Percentiles rank a stretch among this genome's conserved stretches.
These are phyloP conservation scores for Erethizon dorsatum DNA, from an alignment of 2,797 vertebrate species.

Conservation along the genomic window DNA sequence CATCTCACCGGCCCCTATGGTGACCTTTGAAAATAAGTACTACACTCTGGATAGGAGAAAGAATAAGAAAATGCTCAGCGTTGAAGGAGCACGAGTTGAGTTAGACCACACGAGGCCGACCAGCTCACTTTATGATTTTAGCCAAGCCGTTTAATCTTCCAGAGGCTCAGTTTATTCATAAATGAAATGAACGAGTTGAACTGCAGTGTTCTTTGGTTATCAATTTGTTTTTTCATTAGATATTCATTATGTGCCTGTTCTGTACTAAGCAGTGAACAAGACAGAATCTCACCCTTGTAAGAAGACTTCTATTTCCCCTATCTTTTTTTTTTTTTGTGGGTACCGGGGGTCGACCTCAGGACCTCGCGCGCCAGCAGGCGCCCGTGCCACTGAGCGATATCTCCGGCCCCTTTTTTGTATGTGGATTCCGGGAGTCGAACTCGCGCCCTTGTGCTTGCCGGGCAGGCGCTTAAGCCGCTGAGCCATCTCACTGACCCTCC, in stretches of 20 bases:
- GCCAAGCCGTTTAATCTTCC: neutral
- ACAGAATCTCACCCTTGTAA: conserved; percentile 11
- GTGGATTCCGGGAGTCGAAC: too few species aligned
- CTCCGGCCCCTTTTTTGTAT: too few species aligned
- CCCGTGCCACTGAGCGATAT: too few species aligned
- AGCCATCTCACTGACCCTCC: too few species aligned
- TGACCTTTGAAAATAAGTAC: conserved; percentile 37
- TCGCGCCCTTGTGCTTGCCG: too few species aligned
- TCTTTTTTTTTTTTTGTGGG: neutral
- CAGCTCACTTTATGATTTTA: neutral
- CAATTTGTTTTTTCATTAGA: conserved; percentile 52
- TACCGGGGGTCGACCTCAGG: too few species aligned
- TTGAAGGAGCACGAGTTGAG: neutral
- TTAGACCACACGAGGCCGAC: neutral
- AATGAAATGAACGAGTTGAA: neutral
- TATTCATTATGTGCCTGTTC: neutral
- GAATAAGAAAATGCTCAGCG: neutral
- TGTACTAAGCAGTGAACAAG: conserved; percentile 20
- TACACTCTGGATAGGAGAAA: neutral
- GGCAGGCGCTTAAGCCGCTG: too few species aligned
- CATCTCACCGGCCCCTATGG: neutral
- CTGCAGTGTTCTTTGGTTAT: neutral
- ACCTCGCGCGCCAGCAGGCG: too few species aligned
- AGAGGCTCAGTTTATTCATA: conserved; percentile 31
- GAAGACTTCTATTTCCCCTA: neutral